Evolutionary conservation across 2,797 vertebrate species (phyloP), one percentile per base, ranked within the genome.

Genomic region (Labeo calbasu): DNA sequence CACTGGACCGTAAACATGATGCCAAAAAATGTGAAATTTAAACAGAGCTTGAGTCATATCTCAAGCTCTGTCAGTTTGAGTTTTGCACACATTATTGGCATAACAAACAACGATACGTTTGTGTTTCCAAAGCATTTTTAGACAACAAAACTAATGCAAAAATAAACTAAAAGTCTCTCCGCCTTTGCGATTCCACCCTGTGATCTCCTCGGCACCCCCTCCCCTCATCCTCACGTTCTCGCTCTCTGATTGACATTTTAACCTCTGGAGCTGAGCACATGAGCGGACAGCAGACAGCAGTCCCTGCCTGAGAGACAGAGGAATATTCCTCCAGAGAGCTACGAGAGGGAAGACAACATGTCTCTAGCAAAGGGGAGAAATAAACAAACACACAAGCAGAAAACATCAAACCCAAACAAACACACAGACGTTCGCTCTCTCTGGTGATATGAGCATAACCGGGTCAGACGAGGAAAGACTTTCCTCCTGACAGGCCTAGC

Each of bases 391-490:
- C 77, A 80, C 70, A 84, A 9, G 83, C 70, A 68, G 48, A 43
- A 72, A 75, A 73, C 57, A 79, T 65, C 77, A 69, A 73, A 85
- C 69, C 68, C 83, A 79, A 55, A 81, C 84, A 81, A 57, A 85
- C 70, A 85, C 84, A 69, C 63, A 81, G 78, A 69, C 78, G 63
- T 61, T 66, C 23, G 0, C 78, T 46, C 78, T 75, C 78, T 73
- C 55, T 85, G 36, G 78, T 73, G 84, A 80, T 73, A 73, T 48
- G 55, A 66, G 50, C 46, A 72, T 53, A 75, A 85, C 59, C 28
- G 69, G 69, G 79, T 88, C 79, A 87, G 59, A 85, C n/a, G 79
- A 83, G 85, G 77, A 84, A 85, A 86, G 82, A 76, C 82, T 82
- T 83, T 77, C 57, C 25, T 69, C 66, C 88, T 88, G 85, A 86